phyloP scores from a whole-genome alignment of 2,888 invertebrate species.

The Drosophila multiciliata region DNA sequence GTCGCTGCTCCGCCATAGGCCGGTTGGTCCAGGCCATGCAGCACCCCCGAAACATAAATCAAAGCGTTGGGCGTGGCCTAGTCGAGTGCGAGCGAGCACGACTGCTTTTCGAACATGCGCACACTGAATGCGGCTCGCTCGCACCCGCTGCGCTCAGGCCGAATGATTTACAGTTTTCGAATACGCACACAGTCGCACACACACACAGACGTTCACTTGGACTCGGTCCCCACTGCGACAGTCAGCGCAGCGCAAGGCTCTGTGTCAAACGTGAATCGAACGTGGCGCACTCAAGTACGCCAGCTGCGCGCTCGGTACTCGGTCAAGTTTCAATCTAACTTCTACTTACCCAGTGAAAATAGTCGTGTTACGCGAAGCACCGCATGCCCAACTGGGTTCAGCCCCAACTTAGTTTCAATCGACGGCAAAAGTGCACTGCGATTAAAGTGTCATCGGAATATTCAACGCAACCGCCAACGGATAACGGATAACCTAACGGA shows the following conservation, averaged over 20 bases:
- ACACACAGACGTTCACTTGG: slow-evolving; percentile 22
- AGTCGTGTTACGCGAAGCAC: slow-evolving; percentile 37
- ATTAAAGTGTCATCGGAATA: slow-evolving; percentile 34
- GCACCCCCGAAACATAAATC: slow-evolving; percentile 79
- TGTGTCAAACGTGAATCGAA: slow-evolving; percentile 77
- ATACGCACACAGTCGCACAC: slow-evolving; percentile 46
- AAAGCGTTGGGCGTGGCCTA: slow-evolving; percentile 76
- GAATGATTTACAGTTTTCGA: slow-evolving; percentile 82
- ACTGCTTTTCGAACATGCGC: slow-evolving; percentile 60
- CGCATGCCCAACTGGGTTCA: slow-evolving; percentile 39
- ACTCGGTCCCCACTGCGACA: slow-evolving; percentile 37
- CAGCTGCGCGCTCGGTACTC: slow-evolving; percentile 75
- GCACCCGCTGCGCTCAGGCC: slow-evolving; percentile 36
- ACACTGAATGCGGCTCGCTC: slow-evolving; percentile 49
- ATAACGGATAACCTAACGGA: slow-evolving; percentile 28
- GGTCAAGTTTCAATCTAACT: slow-evolving; percentile 39
- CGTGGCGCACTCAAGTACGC: slow-evolving; percentile 79
- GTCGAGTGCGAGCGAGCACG: slow-evolving; percentile 39
- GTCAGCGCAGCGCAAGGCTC: slow-evolving; percentile 32
- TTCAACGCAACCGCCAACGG: slow-evolving; percentile 17
- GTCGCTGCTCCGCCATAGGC: slow-evolving; percentile 65
- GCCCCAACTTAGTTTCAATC: slow-evolving; percentile 34
- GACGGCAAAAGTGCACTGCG: slow-evolving; percentile 21
- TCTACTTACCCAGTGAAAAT: slow-evolving; percentile 25
- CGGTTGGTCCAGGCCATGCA: slow-evolving; percentile 68